phyloP scores from a whole-genome alignment of 2,888 invertebrate genomes.

The Timandra comae region DNA sequence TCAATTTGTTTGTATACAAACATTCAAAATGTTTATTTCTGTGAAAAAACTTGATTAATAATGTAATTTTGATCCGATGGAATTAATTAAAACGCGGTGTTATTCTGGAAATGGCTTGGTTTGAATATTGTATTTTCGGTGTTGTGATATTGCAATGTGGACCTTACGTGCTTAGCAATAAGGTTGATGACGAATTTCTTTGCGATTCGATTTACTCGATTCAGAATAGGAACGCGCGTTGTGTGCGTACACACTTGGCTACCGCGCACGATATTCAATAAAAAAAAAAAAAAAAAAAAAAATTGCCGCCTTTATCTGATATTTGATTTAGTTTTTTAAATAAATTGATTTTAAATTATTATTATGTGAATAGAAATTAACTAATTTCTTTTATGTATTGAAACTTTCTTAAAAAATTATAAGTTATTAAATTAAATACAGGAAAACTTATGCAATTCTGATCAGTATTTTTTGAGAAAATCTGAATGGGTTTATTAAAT shows the following conservation, averaged over 20 bases:
- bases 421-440: too few species aligned
- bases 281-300: too few species aligned
- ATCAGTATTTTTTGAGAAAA: too few species aligned
- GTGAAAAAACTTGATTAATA: conserved; percentile 6
- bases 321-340: too few species aligned
- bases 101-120: conserved; percentile 53
- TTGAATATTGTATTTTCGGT: conserved; percentile 25
- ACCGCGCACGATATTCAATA: conserved; percentile 23
- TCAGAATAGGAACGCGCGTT: conserved; percentile 50
- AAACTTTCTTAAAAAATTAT: conserved; percentile 1
- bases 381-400: conserved; percentile 4
- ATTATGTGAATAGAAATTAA: conserved; percentile 13
- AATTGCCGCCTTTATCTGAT: too few species aligned
- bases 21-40: conserved; percentile 13
- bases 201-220: conserved; percentile 22
- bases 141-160: conserved; percentile 31
- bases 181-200: conserved; percentile 31
- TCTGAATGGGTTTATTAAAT: too few species aligned
- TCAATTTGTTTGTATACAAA: conserved; percentile 26
- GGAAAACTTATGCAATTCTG: too few species aligned
- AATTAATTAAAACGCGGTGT: conserved; percentile 40
- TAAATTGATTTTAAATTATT: conserved; percentile 9
- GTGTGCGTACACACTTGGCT: conserved; percentile 26
- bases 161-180: conserved; percentile 32
- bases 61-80: conserved; percentile 29